Evolutionary conservation across 1,140 invertebrate species (phyloP).

Genomic region (Lepidurus packardi): DNA sequence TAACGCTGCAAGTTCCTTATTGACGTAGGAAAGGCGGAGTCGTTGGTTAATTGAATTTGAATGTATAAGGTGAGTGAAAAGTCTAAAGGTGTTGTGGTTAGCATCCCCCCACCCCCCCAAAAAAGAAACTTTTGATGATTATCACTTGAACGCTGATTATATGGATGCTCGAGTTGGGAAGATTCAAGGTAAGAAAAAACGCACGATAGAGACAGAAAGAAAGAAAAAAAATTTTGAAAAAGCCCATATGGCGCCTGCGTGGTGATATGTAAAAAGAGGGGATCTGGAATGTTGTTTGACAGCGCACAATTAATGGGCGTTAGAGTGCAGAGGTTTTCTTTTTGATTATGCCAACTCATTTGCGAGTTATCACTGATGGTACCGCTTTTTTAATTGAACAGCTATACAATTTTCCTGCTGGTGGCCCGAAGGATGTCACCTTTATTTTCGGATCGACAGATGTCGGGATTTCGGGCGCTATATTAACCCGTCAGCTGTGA

Average conservation of each 20-base stretch:
- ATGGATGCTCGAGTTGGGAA: background rate
- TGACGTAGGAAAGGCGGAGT: too few relatives aligned
- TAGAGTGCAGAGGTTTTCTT: background rate
- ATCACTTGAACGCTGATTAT: background rate
- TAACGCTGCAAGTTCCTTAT: too few relatives aligned
- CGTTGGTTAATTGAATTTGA: too few relatives aligned
- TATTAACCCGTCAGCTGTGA: background rate
- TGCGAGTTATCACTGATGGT: background rate
- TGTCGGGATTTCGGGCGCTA: background rate
- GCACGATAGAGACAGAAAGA: background rate
- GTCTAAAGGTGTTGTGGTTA: too few relatives aligned
- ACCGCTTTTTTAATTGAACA: background rate
- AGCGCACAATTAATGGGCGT: constrained; percentile 1
- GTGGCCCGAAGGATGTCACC: constrained; percentile 11
- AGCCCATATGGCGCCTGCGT: background rate
- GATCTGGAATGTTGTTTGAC: background rate
- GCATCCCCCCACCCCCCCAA: too few relatives aligned
- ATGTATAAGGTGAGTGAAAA: too few relatives aligned
- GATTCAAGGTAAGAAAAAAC: background rate
- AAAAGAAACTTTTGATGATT: background rate
- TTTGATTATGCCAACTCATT: constrained; percentile 22
- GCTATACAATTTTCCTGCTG: background rate
- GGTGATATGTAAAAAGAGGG: background rate
- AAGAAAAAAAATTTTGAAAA: background rate
- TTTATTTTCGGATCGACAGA: background rate